A percentile compares a stretch with the other conserved stretches of the same genome.
These are phyloP conservation scores for Epicauta chinensis DNA, from an alignment of 1,140 invertebrate genomes.

Conservation along the genomic window DNA sequence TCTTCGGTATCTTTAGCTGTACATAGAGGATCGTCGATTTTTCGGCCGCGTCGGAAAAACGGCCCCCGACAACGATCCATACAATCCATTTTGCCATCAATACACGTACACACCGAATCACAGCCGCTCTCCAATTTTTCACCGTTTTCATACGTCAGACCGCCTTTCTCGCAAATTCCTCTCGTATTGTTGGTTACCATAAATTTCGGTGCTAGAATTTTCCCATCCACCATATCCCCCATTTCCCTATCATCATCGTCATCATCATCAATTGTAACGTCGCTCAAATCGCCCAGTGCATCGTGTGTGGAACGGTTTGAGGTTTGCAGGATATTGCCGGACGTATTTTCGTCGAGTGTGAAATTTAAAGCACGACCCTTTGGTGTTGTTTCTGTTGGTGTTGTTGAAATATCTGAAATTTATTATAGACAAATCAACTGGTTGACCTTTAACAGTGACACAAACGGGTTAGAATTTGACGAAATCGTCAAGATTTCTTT, in stretches of 20 bases:
- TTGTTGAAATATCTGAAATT: not conserved
- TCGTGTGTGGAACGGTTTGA: conserved; percentile 15
- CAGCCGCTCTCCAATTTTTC: conserved; percentile 61
- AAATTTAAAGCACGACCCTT: conserved; percentile 36
- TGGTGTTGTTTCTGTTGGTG: conserved; percentile 3
- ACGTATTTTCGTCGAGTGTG: conserved; percentile 23
- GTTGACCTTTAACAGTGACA: not conserved
- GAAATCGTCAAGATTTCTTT: not conserved
- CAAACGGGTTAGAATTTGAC: not conserved
- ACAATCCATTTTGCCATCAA: conserved; percentile 57
- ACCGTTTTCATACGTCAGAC: conserved; percentile 45
- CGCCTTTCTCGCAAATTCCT: conserved; percentile 36
- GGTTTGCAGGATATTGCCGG: conserved; percentile 18
- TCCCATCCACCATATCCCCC: conserved; percentile 39
- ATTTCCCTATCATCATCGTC: conserved; percentile 46
- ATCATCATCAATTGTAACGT: conserved; percentile 62
- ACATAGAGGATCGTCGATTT: conserved; percentile 64
- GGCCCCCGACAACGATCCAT: conserved; percentile 58
- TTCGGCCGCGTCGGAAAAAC: conserved; percentile 55
- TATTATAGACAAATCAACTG: not conserved
- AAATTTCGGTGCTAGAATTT: not conserved
- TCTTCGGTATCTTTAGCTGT: conserved; percentile 63
- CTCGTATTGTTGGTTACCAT: not conserved
- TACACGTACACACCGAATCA: conserved; percentile 64
- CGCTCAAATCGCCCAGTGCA: conserved; percentile 49